A percentile compares a stretch with the other conserved stretches of the same genome.
Conservation (phyloP, 2,797 vertebrate species). For the Heterohyrax brucei region DNA sequence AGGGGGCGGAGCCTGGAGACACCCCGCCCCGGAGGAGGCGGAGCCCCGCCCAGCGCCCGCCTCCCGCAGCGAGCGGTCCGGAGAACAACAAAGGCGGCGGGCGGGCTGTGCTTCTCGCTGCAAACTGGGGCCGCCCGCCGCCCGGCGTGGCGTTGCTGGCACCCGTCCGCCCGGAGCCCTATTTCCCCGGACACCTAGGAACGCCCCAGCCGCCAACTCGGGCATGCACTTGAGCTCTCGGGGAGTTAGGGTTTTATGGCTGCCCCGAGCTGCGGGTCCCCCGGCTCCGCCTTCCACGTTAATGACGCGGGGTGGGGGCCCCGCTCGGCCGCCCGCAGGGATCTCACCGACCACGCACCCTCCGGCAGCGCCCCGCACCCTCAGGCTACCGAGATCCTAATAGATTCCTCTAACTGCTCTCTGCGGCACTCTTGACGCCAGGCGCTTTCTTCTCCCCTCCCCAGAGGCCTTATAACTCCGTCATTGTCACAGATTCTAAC, state of each 20-base stretch:
- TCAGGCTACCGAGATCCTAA: constrained; percentile 88
- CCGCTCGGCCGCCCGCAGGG: background rate
- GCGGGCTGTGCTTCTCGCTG: accelerated
- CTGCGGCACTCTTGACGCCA: constrained; percentile 88
- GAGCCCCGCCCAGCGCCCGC: background rate
- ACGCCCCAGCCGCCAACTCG: background rate
- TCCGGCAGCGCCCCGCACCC: constrained; percentile 84
- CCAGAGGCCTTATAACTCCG: constrained; percentile 85
- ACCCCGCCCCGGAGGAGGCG: too few relatives aligned
- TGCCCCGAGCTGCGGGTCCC: constrained; percentile 3
- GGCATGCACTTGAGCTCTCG: constrained; percentile 68
- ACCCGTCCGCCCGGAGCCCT: too few relatives aligned
- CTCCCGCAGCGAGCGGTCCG: background rate
- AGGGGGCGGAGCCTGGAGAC: too few relatives aligned
- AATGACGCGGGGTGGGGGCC: constrained; percentile 79
- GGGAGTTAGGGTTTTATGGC: background rate
- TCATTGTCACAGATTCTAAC: constrained; percentile 90
- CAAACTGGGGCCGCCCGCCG: accelerated
- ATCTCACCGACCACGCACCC: constrained; percentile 85
- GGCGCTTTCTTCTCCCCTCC: constrained; percentile 87
- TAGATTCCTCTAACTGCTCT: constrained; percentile 88
- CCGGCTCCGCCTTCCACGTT: constrained; percentile 85
- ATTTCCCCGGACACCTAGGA: background rate
- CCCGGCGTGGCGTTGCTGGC: background rate
- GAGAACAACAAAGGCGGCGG: background rate